Evolutionary conservation across 2,797 vertebrate genomes (phyloP), one percentile per base, ranked within the genome.

Genomic region (Emys orbicularis): DNA sequence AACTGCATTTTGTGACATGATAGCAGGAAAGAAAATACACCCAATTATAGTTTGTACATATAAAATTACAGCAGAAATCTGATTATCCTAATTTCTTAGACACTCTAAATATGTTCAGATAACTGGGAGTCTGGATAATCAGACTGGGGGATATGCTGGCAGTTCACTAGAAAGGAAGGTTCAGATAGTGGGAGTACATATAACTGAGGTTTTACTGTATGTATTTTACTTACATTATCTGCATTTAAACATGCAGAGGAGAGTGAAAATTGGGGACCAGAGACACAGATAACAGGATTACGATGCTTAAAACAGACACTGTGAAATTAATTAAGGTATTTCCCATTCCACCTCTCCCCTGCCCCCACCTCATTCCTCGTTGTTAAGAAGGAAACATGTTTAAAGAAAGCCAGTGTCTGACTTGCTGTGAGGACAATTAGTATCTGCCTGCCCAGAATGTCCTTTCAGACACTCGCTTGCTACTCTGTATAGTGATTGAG

Each of bases 311-410:
- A 90, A 72, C 72, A 52, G 84, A 50, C 49, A 65, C 41, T 25
- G n/a, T 56, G 82, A 79, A 95, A 81, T 90, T 88, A 92, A 6
- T 49, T 86, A 91, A 91, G 88, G 86, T 86, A 92, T 72, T 37
- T 57, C 23, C 77, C 72, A 81, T 95, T 90, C 37, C 27, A 6
- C 50, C 54, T 91, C 65, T 86, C 74, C 50, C 34, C 21, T 31
- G 80, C 84, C 82, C 84, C 47, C 50, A 57, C 82, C 90, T 80
- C 57, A 61, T 13, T 9, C 80, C 34, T 91, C 72, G 1, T 93
- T 85, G 61, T 79, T 89, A 68, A 74, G 27, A 56, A 86, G 86
- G 54, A 54, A 86, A 91, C 61, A 27, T 7, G 0, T 52, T 47
- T 6, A 34, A 44, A 81, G 86, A 83, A 68, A 90, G 47, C 84